These are phyloP conservation scores for Pardalotus punctatus DNA, from an alignment of 2,113 vertebrate species.

Conservation along the genomic window DNA sequence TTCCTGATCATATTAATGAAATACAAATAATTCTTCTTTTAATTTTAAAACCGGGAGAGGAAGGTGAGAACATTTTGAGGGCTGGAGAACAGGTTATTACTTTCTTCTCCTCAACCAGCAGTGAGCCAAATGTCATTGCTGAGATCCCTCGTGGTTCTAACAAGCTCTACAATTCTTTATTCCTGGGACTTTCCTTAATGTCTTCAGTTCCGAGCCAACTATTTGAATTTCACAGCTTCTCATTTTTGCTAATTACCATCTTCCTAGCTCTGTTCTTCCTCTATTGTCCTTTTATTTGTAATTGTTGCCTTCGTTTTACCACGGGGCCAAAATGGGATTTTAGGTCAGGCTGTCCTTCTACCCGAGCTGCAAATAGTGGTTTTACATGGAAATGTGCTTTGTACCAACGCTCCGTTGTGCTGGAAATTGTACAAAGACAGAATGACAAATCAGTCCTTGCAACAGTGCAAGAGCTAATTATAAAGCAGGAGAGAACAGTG, in stretches of 20 bases:
- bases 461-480: not conserved
- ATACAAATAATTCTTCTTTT: not conserved
- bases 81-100: not conserved
- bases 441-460: slow-evolving; percentile 8
- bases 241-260: not conserved
- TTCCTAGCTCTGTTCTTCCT: not conserved
- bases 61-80: not conserved
- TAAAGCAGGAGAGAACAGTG: not conserved
- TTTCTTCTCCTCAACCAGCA: not conserved
- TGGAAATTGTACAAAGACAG: not conserved
- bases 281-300: not conserved
- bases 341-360: not conserved
- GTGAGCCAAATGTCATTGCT: not conserved
- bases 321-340: not conserved
- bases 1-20: not conserved
- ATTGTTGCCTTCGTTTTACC: not conserved
- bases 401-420: not conserved
- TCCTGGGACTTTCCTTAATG: not conserved
- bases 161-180: not conserved
- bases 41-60: not conserved
- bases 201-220: not conserved
- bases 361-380: not conserved
- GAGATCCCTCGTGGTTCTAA: not conserved
- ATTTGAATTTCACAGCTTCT: not conserved
- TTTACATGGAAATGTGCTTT: not conserved